Evolutionary conservation across 2,113 vertebrate genomes (phyloP).

Genomic region (Hippoglossus stenolepis): DNA sequence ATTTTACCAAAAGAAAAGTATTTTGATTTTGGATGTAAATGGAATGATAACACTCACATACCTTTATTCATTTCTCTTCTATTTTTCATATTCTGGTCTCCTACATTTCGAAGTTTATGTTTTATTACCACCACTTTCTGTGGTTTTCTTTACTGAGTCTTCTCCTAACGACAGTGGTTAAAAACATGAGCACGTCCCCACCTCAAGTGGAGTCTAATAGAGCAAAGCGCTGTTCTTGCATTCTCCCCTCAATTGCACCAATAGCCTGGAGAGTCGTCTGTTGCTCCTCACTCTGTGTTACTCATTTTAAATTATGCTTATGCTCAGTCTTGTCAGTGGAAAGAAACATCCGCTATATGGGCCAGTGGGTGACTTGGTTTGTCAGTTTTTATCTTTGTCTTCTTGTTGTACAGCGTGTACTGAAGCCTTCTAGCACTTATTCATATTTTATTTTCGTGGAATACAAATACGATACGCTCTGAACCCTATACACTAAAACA

Average conservation of each 20-base stretch:
- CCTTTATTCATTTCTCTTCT: too few relatives aligned
- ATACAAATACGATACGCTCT: background rate
- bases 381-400: slow-evolving; percentile 19
- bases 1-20: too few relatives aligned
- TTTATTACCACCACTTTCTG: too few relatives aligned
- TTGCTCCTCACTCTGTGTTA: slow-evolving; percentile 18
- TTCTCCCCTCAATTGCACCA: slow-evolving; percentile 38
- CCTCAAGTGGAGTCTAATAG: slow-evolving; percentile 32
- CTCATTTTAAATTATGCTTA: slow-evolving; percentile 23
- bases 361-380: background rate
- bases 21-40: too few relatives aligned
- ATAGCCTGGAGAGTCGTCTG: slow-evolving; percentile 18
- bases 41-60: too few relatives aligned
- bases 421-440: background rate
- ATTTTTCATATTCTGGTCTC: too few relatives aligned
- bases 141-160: too few relatives aligned
- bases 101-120: too few relatives aligned
- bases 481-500: background rate
- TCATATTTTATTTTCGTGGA: background rate
- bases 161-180: background rate
- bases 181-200: background rate
- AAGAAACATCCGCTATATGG: slow-evolving; percentile 3
- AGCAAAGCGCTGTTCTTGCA: slow-evolving; percentile 39
- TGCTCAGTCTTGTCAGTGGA: background rate
- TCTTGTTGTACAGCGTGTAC: background rate